Evolutionary conservation across 2,888 invertebrate species (phyloP), one percentile per base, ranked within the genome.

Genomic region (Cephus runcator): DNA sequence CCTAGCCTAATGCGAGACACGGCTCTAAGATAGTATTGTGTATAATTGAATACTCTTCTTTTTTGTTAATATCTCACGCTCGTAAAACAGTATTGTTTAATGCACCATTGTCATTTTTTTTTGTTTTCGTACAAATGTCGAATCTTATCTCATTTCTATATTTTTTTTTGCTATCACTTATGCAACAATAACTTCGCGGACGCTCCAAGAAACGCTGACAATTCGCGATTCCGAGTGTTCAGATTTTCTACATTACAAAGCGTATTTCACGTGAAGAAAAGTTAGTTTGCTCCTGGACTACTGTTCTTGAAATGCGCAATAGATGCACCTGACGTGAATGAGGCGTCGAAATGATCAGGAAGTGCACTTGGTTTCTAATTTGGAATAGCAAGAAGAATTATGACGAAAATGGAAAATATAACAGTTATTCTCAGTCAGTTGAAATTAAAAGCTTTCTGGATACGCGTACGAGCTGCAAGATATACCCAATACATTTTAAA

Each of bases 51-150:
- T 75, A 75, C 75, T 75, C 35, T 40, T 75, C 34, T 75, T 40
- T 6, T 75, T 69, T 12, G 69, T 34, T 33, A 11, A 11, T 34
- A 34, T 30, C 34, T 75, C 12, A 23, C 34, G 75, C 4, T 40
- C 33, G 34, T 75, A 31, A 76, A 73, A 34, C n/a, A 30, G 56
- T 33, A 35, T 40, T n/a, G n/a, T 74, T n/a, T 31, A 71, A 73
- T 56, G 77, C 77, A 79, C 79, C 79, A 77, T 79, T 68, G 36
- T 31, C 71, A 68, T 68, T 30, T 76, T n/a, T 76, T 79, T 74
- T 69, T 73, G 69, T 76, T 74, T 78, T 35, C 36, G 31, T 75
- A 33, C 40, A 23, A 71, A 69, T 68, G 40, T 75, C 56, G 15
- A 71, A 71, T 75, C 33, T 35, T 56, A 56, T 56, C 56, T 56